phyloP scores from a whole-genome alignment of 2,888 invertebrate species.

The Perithous albicinctus region DNA sequence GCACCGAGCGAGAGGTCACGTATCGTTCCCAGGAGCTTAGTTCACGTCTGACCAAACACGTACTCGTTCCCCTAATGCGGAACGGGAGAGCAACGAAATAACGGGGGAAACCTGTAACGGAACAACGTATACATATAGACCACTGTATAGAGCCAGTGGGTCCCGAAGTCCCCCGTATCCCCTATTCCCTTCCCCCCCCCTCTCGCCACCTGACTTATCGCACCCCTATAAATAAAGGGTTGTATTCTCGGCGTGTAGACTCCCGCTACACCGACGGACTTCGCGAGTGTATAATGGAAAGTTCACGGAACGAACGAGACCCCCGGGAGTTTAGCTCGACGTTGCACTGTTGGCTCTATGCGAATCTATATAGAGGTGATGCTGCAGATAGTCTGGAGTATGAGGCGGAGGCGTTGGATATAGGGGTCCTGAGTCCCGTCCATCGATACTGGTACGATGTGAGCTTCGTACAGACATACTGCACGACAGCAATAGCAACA shows the following conservation, averaged over 20 bases:
- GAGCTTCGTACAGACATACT: background rate
- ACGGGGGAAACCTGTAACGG: conserved; percentile 42
- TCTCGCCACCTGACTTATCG: conserved; percentile 63
- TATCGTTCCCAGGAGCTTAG: conserved; percentile 67
- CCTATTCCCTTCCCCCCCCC: conserved; percentile 18
- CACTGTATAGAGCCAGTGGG: conserved; percentile 3
- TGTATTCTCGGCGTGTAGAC: conserved; percentile 60
- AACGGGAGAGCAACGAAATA: conserved; percentile 64
- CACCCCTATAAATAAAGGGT: conserved; percentile 68
- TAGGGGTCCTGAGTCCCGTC: conserved; percentile 3
- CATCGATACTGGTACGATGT: conserved; percentile 10
- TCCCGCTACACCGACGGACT: conserved; percentile 50
- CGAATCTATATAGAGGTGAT: conserved; percentile 29
- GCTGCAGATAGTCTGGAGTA: conserved; percentile 4
- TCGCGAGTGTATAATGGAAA: conserved; percentile 62
- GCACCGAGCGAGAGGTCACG: conserved; percentile 62
- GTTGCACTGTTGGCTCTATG: background rate
- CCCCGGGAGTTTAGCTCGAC: conserved; percentile 43
- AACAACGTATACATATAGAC: conserved; percentile 53
- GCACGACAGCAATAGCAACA: background rate
- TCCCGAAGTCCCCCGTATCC: conserved; percentile 1
- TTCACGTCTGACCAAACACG: conserved; percentile 69
- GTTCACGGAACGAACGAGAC: conserved; percentile 64
- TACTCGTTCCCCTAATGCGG: conserved; percentile 67
- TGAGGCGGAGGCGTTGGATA: background rate